Evolutionary conservation across 2,113 vertebrate genomes (phyloP).

Genomic region (Cnemophilus loriae): DNA sequence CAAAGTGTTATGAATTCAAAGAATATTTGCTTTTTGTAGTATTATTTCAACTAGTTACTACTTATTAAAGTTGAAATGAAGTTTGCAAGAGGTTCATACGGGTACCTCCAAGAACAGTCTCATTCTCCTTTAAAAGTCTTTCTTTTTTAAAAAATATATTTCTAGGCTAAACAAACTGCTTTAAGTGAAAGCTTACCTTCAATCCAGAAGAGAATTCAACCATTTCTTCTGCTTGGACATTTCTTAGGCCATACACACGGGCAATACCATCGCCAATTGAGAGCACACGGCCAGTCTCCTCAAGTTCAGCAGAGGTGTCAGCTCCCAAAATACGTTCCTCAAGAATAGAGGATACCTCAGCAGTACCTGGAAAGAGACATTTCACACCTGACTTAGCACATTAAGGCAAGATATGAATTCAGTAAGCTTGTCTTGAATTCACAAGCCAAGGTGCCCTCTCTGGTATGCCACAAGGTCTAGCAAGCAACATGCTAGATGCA

Average conservation of each 20-base stretch:
- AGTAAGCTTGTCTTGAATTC: not conserved
- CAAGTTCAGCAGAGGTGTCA: constrained; percentile 86
- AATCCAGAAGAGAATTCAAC: constrained; percentile 97
- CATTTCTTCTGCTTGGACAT: constrained; percentile 98
- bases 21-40: not conserved
- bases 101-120: not conserved
- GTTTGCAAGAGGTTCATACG: not conserved
- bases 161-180: not conserved
- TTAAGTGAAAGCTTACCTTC: constrained; percentile 75
- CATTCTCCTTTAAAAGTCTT: not conserved
- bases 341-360: constrained; percentile 94
- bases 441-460: not conserved
- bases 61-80: not conserved
- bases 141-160: not conserved
- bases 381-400: not conserved
- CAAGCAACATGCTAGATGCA: not conserved
- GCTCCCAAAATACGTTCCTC: constrained; percentile 94
- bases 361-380: constrained; percentile 76
- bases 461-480: not conserved
- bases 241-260: constrained; percentile 92
- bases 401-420: not conserved
- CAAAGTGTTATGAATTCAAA: not conserved
- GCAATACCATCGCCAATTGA: constrained; percentile 98
- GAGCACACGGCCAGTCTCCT: constrained; percentile 93
- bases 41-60: not conserved